Evolutionary conservation across 2,888 invertebrate species (phyloP), one percentile per base, ranked within the genome.

Genomic region (Hypsopygia costalis): DNA sequence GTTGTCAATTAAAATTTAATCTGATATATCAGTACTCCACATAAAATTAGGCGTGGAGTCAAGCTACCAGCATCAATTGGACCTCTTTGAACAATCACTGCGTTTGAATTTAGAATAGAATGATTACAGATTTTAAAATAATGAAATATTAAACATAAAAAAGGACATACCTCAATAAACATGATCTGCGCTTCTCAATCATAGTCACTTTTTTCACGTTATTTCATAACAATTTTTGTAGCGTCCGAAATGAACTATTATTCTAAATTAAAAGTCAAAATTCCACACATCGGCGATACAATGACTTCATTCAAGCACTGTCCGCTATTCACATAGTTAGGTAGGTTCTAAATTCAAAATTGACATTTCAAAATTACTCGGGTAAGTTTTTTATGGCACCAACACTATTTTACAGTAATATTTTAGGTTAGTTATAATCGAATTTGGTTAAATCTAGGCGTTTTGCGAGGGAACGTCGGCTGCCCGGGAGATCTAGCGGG

Each of bases 401-500:
- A 28, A 12, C 42, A 49, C 42, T 36, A 48, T 55, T 53, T 52
- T 50, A 49, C 49, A 47, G 55, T 55, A 46, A 49, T 56, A 58
- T 58, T 55, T 46, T 48, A 41, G 31, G 52, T 55, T 57, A 56
- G 56, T 59, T 46, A 58, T 58, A 60, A 40, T 43, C 50, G 41
- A 42, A 56, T 39, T 28, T 21, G 27, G 16, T 27, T 12, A 10
- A 47, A 58, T 51, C 54, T 57, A 59, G 56, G 57, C 51, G 58
- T 65, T 49, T 53, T 41, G 6, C 52, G 46, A 55, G 58, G 16
- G 59, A 47, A 62, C 67, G 66, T 47, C 56, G 61, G 62, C 55
- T 58, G 64, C 71, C 81, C 76, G 80, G 81, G 81, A 72, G 68
- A 71, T 75, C 63, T 62, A 67, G 49, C 75, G 71, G 73, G 77